Percentiles rank a stretch among this genome's conserved stretches.
Evolutionary conservation across 2,888 invertebrate genomes (phyloP).

Genomic region (Belgica antarctica): DNA sequence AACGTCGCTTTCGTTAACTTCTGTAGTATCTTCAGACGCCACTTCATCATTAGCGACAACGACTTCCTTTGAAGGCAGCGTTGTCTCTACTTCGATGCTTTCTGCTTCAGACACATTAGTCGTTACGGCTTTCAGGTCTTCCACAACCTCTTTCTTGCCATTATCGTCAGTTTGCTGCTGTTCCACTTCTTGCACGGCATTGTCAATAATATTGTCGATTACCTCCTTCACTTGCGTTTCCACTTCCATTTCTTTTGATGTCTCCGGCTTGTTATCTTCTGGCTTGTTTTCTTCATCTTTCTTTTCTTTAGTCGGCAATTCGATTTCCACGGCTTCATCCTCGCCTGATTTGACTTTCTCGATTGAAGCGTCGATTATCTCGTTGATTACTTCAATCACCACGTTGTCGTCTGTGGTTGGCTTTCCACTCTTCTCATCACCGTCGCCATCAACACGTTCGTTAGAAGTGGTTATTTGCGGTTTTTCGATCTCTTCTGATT

Average conservation of each 20-base stretch:
- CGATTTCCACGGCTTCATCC: not conserved
- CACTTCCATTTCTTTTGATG: constrained; percentile 22
- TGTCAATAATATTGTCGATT: constrained; percentile 57
- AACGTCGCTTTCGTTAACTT: constrained; percentile 51
- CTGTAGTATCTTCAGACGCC: constrained; percentile 52
- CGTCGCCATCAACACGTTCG: not conserved
- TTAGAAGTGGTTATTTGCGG: not conserved
- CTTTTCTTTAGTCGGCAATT: not conserved
- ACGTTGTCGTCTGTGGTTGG: not conserved
- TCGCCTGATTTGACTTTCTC: constrained; percentile 22
- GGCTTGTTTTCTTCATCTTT: not conserved
- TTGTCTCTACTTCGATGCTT: constrained; percentile 3
- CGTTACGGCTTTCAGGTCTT: constrained; percentile 47
- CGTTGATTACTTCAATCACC: constrained; percentile 4
- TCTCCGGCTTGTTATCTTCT: not conserved
- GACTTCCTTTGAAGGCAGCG: constrained; percentile 3
- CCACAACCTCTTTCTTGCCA: constrained; percentile 46
- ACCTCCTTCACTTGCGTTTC: constrained; percentile 55
- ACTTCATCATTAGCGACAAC: constrained; percentile 51
- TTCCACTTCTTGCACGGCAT: constrained; percentile 51
- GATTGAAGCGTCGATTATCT: constrained; percentile 37
- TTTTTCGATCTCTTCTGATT: constrained; percentile 16
- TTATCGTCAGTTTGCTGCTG: constrained; percentile 43
- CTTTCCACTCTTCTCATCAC: not conserved
- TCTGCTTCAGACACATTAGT: constrained; percentile 26